Percentiles rank a stretch among this genome's conserved stretches.
Conservation (phyloP, 2,113 vertebrate species). For the Bambusicola thoracicus region DNA sequence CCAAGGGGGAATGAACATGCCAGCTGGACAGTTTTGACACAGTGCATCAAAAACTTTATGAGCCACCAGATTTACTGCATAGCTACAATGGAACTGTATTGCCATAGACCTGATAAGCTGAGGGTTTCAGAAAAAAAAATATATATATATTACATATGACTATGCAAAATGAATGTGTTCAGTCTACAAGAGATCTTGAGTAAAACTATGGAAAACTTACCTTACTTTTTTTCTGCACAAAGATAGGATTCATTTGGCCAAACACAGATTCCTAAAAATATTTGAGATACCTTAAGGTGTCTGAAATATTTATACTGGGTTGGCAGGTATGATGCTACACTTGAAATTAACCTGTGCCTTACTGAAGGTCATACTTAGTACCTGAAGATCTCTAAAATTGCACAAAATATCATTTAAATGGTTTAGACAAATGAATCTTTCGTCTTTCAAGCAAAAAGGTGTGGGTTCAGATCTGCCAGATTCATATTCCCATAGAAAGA, state of each 20-base stretch:
- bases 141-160: not conserved
- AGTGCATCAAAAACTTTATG: not conserved
- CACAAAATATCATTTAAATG: not conserved
- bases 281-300: not conserved
- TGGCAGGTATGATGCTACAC: not conserved
- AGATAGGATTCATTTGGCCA: not conserved
- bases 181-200: not conserved
- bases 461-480: fast-evolving
- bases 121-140: not conserved
- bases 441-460: not conserved
- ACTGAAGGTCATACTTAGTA: not conserved
- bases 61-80: not conserved
- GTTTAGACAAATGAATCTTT: not conserved
- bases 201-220: not conserved
- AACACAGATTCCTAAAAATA: not conserved
- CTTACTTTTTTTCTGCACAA: not conserved
- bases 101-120: not conserved
- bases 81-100: not conserved
- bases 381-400: not conserved
- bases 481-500: not conserved
- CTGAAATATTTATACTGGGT: not conserved
- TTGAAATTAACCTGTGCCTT: not conserved
- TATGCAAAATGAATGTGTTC: not conserved
- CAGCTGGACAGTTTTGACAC: not conserved
- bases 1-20: not conserved